phyloP scores from a whole-genome alignment of 2,113 vertebrate species.

The Himantopus leucocephalus region DNA sequence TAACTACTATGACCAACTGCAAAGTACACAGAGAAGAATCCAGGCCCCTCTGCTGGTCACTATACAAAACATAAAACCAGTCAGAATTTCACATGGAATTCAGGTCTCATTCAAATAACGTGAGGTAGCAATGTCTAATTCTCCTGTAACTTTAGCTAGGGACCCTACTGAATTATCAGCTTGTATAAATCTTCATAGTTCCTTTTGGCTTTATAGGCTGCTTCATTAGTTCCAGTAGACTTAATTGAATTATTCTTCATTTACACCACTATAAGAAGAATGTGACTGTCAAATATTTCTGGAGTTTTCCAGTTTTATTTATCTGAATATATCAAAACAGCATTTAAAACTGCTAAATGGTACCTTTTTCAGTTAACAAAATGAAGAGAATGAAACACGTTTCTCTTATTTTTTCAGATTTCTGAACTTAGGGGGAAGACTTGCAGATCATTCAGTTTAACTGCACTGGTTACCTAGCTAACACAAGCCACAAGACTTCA shows the following conservation, averaged over 20 bases:
- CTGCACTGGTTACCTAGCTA: background rate
- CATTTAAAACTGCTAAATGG: background rate
- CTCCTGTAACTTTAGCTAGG: background rate
- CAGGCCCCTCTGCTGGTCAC: background rate
- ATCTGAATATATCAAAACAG: background rate
- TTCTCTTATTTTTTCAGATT: background rate
- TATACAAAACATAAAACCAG: background rate
- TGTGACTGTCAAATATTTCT: background rate
- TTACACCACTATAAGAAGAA: background rate
- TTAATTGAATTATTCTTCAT: background rate
- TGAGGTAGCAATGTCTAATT: background rate
- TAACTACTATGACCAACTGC: background rate
- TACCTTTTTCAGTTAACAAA: background rate
- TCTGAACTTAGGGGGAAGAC: background rate
- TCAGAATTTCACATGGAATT: background rate
- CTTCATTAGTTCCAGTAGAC: background rate
- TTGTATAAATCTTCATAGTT: background rate
- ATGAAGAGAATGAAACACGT: background rate
- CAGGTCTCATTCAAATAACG: background rate
- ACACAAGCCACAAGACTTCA: background rate
- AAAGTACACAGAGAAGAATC: background rate
- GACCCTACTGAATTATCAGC: background rate
- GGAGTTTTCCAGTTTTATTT: background rate
- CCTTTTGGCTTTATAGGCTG: background rate
- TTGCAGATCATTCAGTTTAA: background rate